phyloP scores from a whole-genome alignment of 2,888 invertebrate species.

The Orchesellides sinensis region DNA sequence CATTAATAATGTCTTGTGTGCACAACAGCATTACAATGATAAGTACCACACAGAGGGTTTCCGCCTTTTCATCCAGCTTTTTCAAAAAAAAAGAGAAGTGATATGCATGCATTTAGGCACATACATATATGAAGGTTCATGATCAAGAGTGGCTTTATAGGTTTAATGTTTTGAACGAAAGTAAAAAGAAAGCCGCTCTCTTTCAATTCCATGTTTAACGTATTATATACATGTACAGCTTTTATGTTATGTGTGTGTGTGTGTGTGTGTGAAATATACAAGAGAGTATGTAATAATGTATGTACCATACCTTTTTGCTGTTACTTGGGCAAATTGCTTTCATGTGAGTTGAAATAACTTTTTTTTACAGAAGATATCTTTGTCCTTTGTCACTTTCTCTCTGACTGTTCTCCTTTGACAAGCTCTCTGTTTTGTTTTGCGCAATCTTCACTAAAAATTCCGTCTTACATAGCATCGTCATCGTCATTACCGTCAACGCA shows the following conservation, averaged over 20 bases:
- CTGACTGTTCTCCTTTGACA: constrained; percentile 52
- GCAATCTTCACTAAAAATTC: constrained; percentile 38
- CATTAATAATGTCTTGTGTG: constrained; percentile 75
- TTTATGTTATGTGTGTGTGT: constrained; percentile 12
- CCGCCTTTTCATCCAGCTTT: constrained; percentile 65
- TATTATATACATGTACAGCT: constrained; percentile 1
- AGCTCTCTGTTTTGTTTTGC: constrained; percentile 51
- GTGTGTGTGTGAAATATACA: background rate
- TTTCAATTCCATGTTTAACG: constrained; percentile 47
- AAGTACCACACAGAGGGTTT: constrained; percentile 72
- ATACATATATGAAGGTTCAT: background rate
- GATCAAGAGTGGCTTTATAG: constrained; percentile 18
- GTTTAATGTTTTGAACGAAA: constrained; percentile 52
- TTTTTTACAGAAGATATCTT: constrained; percentile 59
- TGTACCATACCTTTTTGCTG: constrained; percentile 47
- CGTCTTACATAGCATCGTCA: too few species aligned
- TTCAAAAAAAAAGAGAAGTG: constrained; percentile 46
- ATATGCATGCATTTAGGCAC: constrained; percentile 55
- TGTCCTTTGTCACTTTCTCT: constrained; percentile 64
- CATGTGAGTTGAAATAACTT: constrained; percentile 63
- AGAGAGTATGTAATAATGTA: background rate
- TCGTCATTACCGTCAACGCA: constrained; percentile 7
- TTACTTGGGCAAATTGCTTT: constrained; percentile 55
- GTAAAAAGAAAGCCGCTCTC: constrained; percentile 54
- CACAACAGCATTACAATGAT: constrained; percentile 75